A percentile compares a stretch with the other conserved stretches of the same genome.
Evolutionary conservation across 2,797 vertebrate genomes (phyloP).

Genomic region (Uromys caudimaculatus): DNA sequence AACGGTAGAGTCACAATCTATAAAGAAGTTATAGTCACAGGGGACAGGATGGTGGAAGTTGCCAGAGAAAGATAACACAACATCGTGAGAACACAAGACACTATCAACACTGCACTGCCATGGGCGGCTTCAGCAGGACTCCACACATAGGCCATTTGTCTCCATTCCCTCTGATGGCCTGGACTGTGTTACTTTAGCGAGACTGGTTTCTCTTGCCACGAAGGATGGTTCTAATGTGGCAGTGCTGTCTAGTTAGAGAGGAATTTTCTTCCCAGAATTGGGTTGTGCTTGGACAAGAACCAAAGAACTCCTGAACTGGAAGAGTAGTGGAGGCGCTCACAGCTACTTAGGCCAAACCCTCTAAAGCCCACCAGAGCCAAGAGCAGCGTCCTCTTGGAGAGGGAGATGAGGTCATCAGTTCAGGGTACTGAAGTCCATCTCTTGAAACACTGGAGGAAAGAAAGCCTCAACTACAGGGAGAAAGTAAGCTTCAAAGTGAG

Average conservation of each 20-base stretch:
- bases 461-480: background rate
- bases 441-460: background rate
- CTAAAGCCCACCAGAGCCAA: background rate
- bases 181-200: background rate
- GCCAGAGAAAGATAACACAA: background rate
- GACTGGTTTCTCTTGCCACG: background rate
- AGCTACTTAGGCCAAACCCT: background rate
- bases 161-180: background rate
- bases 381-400: rapidly evolving
- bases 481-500: background rate
- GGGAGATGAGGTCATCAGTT: background rate
- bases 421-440: rapidly evolving
- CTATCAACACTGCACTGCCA: background rate
- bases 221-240: background rate
- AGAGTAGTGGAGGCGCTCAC: background rate
- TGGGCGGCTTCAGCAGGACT: background rate
- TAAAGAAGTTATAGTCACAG: background rate
- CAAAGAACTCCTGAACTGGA: background rate
- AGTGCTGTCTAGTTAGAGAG: background rate
- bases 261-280: background rate
- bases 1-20: background rate
- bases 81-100: background rate
- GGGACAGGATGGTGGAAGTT: background rate
- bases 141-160: background rate
- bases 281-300: background rate